Evolutionary conservation across 2,888 invertebrate genomes (phyloP).

Genomic region (Cryptus viduatorius): DNA sequence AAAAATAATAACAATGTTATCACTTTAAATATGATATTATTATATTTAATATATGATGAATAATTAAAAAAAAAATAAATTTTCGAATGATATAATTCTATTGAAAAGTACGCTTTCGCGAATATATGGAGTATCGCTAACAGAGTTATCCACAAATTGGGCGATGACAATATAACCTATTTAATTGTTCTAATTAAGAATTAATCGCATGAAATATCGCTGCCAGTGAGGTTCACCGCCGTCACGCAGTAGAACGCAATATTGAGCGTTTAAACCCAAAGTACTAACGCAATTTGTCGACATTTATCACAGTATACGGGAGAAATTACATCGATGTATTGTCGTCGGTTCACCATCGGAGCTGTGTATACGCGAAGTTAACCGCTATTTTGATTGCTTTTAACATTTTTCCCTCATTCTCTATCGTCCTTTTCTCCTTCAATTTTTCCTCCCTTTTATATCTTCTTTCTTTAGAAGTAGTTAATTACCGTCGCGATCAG

Average conservation of each 20-base stretch:
- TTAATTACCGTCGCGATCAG: slow-evolving; percentile 31
- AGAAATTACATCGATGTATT: neutral
- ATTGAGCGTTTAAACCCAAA: neutral
- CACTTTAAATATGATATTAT: neutral
- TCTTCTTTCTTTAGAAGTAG: neutral
- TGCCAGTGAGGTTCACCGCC: neutral
- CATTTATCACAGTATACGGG: neutral
- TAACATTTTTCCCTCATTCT: slow-evolving; percentile 10
- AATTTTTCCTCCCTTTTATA: neutral
- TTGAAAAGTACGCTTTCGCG: too few relatives aligned
- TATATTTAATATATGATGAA: neutral
- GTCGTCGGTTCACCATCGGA: neutral
- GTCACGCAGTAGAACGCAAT: neutral
- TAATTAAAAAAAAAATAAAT: neutral
- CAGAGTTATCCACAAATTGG: neutral
- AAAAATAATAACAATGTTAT: neutral
- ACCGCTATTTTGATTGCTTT: slow-evolving; percentile 15
- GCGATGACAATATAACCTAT: neutral
- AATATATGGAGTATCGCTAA: neutral
- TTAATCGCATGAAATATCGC: neutral
- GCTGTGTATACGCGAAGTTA: neutral
- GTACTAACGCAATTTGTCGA: neutral
- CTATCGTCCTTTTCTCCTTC: neutral
- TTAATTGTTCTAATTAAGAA: slow-evolving; percentile 8
- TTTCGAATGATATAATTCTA: neutral